Evolutionary conservation across 2,888 invertebrate genomes (phyloP).

Genomic region (Agrochola circellaris): DNA sequence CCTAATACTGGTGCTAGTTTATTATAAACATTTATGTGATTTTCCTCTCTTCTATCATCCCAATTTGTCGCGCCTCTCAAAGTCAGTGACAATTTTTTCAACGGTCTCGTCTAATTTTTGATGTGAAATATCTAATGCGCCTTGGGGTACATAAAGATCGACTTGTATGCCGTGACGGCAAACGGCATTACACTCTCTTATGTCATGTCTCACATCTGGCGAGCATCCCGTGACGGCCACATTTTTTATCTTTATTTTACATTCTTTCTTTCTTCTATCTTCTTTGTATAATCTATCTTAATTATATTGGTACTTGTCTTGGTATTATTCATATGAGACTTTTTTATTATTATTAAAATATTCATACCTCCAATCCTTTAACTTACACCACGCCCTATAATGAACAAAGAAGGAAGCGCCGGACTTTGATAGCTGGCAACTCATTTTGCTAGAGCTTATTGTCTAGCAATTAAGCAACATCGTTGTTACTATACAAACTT

Average conservation of each 20-base stretch:
- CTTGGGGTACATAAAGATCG: too few species aligned
- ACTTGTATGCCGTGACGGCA: too few species aligned
- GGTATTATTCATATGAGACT: background rate
- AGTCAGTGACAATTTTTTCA: background rate
- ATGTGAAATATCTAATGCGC: background rate
- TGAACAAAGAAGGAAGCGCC: constrained; percentile 52
- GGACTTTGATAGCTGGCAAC: constrained; percentile 58
- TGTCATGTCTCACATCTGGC: background rate
- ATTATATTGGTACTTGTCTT: background rate
- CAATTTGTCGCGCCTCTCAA: background rate
- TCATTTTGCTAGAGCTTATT: constrained; percentile 57
- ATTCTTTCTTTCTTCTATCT: background rate
- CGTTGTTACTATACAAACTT: constrained; percentile 51
- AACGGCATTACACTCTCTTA: too few species aligned
- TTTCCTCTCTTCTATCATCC: background rate
- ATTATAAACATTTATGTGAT: background rate
- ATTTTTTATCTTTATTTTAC: background rate
- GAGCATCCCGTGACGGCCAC: too few species aligned
- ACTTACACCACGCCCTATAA: constrained; percentile 35
- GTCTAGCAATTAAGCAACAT: constrained; percentile 61
- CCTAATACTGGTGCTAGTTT: background rate
- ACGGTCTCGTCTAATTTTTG: background rate
- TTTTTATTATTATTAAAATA: background rate
- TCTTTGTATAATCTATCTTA: background rate
- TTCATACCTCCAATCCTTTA: background rate